Base-by-base conservation (phyloP, 2,888 invertebrate genomes). In the Euzophera pinguis region DNA sequence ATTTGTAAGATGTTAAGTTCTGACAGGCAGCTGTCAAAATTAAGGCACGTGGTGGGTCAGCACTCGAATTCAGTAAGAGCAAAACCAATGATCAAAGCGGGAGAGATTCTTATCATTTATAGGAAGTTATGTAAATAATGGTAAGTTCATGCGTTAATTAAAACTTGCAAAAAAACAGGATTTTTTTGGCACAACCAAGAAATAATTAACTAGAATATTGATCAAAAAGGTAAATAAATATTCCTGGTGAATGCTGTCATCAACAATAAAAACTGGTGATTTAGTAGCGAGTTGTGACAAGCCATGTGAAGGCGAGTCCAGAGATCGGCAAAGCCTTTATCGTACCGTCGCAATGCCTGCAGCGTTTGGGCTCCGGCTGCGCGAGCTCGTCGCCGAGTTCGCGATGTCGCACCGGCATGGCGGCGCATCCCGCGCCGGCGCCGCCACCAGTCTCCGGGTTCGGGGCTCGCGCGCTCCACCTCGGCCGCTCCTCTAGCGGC, bases 321-420 rank as follows among this genome's bases (percentile, higher is more conserved):
- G 22, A 22, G 22, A 22, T 2, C 61, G 64, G 66, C 67, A 65
- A 67, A 67, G 67, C 68, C 64, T 66, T 67, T 59, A 62, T 69
- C 79, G 77, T 94, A 96, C 96, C 96, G 95, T 96, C 95, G 94
- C 96, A 96, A 91, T 95, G 95, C 92, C 94, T 95, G 95, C 96
- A 96, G 94, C 96, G 95, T 92, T 96, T 96, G 91, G 95, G 95
- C 93, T 95, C 94, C 91, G 95, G 95, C 75, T 87, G 82, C 77
- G 89, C 89, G 86, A 87, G 81, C 79, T 89, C 89, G 81, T 90
- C 90, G 84, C 90, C 87, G 85, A 86, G 86, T 81, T 88, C 88
- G 87, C 90, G 90, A 76, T 90, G 89, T 84, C 90, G 88, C 83
- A 91, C 91, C 86, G 91, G 91, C 91, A 90, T 91, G 90, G 90